Conservation (phyloP, 92 coral and sea anemone genomes). For the Zoanthus gigantus region DNA sequence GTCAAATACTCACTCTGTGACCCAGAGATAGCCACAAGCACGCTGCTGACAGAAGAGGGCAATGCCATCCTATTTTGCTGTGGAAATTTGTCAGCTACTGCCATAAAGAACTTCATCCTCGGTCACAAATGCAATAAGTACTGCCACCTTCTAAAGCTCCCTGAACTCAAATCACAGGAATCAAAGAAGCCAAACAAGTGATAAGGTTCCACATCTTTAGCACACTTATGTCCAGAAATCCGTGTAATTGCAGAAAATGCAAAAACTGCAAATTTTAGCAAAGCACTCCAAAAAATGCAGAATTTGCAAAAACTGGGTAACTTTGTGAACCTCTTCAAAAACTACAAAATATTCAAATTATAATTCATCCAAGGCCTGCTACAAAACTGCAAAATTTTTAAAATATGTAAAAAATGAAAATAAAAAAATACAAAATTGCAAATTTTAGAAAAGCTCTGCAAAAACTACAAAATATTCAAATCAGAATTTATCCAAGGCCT, state of each 20-base stretch:
- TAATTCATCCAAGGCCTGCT: too few relatives aligned
- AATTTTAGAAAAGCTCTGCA: too few relatives aligned
- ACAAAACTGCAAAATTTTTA: too few relatives aligned
- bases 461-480: too few relatives aligned
- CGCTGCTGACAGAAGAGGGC: conserved; percentile 22
- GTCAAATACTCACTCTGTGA: conserved; percentile 37
- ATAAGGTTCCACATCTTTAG: conserved; percentile 4
- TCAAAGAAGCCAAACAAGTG: conserved; percentile 4
- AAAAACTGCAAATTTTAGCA: background rate
- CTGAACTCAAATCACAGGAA: conserved; percentile 23
- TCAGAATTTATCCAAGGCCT: too few relatives aligned
- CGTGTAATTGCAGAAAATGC: background rate
- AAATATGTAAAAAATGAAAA: too few relatives aligned
- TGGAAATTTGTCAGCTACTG: conserved; percentile 36
- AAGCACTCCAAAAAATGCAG: too few relatives aligned
- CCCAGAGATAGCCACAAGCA: conserved; percentile 49
- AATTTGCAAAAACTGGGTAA: too few relatives aligned
- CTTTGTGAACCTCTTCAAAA: too few relatives aligned
- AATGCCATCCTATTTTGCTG: conserved; percentile 36
- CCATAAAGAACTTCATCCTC: conserved; percentile 24
- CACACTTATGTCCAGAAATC: background rate
- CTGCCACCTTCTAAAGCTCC: conserved; percentile 44
- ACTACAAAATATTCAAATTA: too few relatives aligned
- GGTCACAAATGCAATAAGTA: conserved; percentile 46
- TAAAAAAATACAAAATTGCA: too few relatives aligned